phyloP scores from a whole-genome alignment of 2,888 invertebrate species.

The Ariolimax columbianus region DNA sequence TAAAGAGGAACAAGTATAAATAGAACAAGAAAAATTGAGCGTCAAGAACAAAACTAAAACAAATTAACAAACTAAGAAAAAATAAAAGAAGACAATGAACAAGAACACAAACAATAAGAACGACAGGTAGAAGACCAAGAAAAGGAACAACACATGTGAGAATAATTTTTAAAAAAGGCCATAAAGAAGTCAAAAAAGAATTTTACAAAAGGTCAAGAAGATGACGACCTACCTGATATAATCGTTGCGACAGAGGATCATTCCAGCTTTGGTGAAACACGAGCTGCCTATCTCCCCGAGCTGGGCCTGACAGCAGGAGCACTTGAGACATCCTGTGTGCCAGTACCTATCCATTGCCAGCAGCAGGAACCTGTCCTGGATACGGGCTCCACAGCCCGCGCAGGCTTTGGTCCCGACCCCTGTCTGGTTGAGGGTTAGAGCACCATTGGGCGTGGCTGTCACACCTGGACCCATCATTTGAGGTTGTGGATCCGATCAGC shows the following conservation, averaged over 20 bases:
- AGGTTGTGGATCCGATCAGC: neutral
- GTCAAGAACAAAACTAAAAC: too few relatives aligned
- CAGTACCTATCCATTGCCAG: conserved; percentile 96
- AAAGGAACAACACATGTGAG: too few relatives aligned
- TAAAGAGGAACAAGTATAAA: too few relatives aligned
- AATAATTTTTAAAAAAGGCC: too few relatives aligned
- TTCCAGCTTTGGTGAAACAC: conserved; percentile 94
- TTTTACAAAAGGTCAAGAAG: too few relatives aligned
- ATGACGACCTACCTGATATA: conserved; percentile 96
- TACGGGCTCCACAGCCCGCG: conserved; percentile 92
- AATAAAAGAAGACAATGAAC: too few relatives aligned
- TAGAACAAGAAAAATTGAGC: too few relatives aligned
- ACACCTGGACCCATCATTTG: conserved; percentile 42
- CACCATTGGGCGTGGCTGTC: conserved; percentile 30
- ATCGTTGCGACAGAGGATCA: conserved; percentile 96
- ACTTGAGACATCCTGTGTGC: conserved; percentile 97
- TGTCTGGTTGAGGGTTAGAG: conserved; percentile 36
- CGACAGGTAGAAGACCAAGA: too few relatives aligned
- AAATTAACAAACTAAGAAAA: too few relatives aligned
- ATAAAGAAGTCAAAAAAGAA: too few relatives aligned
- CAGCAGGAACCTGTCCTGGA: conserved; percentile 92
- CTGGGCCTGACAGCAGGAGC: conserved; percentile 92
- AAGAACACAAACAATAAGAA: too few relatives aligned
- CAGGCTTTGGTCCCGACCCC: conserved; percentile 81
- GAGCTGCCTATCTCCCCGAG: conserved; percentile 93